Base-by-base conservation (phyloP, 2,888 invertebrate genomes). In the Scaptomyza cyrtandrae region DNA sequence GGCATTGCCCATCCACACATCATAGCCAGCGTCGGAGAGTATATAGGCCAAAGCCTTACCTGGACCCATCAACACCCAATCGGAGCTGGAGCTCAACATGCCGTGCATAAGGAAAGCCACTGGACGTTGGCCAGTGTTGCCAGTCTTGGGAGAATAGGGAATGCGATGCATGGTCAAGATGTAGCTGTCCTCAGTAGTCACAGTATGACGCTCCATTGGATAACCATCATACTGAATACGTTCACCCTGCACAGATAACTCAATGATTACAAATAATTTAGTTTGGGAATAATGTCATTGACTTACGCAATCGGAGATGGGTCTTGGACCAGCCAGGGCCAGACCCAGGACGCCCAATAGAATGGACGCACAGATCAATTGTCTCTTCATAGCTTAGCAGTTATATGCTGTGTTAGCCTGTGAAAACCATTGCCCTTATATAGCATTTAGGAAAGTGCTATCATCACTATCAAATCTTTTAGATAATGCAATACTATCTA, bases 131-230 rank as follows among this genome's bases (percentile, higher is more conserved):
- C 45, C 55, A 0, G 65, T 68, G 11, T 70, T 19, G 2, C 69
- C 72, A 9, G 64, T 61, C 53, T 78, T 79, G 0, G 76, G 67
- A 2, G 89, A 86, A 39, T 80, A 72, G 0, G 97, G 96, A 80
- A 98, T 97, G 66, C 98, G 94, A 85, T 97, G 97, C 61, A 98
- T 81, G 0, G 95, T 95, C 49, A 98, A 92, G 50, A 97, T 93
- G 90, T 96, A 98, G 10, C 96, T 97, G 90, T 98, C 98, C 6
- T 94, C 93, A 0, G 98, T 98, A 50, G 93, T 91, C 0, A 96
- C 93, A 0, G 93, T 93, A 82, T 97, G 96, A 0, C 94, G 93
- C 90, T 97, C 96, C 0, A 95, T 93, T 0, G 93, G 93, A 89
- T 96, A 97, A 24, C 90, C 89, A 86, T 91, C 79, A 24, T 81